Base-by-base conservation (phyloP, 2,797 vertebrate species). In the Tamandua tetradactyla region DNA sequence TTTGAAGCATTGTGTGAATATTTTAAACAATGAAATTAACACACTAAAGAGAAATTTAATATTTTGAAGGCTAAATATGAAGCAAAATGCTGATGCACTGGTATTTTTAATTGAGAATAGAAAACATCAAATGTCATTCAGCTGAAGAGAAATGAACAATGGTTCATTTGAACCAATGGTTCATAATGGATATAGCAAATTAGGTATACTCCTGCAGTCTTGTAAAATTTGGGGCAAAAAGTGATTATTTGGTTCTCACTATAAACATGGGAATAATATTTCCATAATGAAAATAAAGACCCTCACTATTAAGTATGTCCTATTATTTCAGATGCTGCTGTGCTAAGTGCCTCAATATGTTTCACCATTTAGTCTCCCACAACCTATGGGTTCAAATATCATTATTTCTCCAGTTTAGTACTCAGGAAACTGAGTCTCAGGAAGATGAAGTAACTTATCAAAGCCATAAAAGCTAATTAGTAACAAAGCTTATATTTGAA, bases 61-160 rank as follows among this genome's bases (percentile, higher is more conserved):
- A 88, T 44, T 61, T 66, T 87, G 72, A 91, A 68, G 3, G 18
- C 68, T 30, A 76, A 71, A 64, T 87, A 76, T 69, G 64, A 64
- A 72, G 40, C 2, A 30, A 42, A 95, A 80, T 40, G 0, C 7
- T 76, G 57, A 35, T 80, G 6, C 2, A 78, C 7, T 59, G 4
- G 25, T 69, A 23, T 68, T 85, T 91, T 72, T 92, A 92, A n/a
- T 64, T 71, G 13, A 52, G 22, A 22, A 87, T 17, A 79, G 17
- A 30, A 91, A 81, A n/a, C 2, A 79, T 88, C 7, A 94, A 57
- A 69, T 83, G 35, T 55, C 14, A 61, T 68, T 93, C 44, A 62
- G 1, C 35, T 57, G 49, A 78, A 8, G 18, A 82, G 32, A 79
- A 66, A 79, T 59, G 69, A 40, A 32, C 22, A 32, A 71, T 44